Base-by-base conservation (phyloP, 2,888 invertebrate genomes). In the Coremacera marginata region DNA sequence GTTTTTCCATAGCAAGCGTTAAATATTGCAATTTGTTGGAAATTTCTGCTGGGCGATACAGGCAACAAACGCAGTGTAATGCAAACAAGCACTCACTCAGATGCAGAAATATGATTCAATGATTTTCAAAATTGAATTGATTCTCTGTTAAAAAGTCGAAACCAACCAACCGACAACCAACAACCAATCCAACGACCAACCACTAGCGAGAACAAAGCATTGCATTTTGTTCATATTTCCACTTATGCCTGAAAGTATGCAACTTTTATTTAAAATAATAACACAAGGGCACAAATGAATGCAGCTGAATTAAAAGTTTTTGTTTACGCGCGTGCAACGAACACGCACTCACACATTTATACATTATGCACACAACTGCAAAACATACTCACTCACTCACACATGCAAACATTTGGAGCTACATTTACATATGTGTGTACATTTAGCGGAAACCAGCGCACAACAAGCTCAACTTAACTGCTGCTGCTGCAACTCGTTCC, bases 181-280 rank as follows among this genome's bases (percentile, higher is more conserved):
- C 44, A 44, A 44, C 44, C 44, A 44, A 44, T 37, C 44, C 44
- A 44, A 44, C 44, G 14, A 44, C 44, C 11, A 14, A 44, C 44
- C 44, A 14, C 44, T 14, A 14, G 44, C 44, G 11, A 44, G 44
- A 44, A 44, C 44, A 44, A 44, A 44, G 44, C 44, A 44, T 11
- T 2, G 44, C 44, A 44, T 44, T 44, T 44, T 44, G 44, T 44
- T 44, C 44, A 11, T 11, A 44, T 44, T 44, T 44, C 44, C 44
- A 44, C 44, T 44, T 44, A 22, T 19, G 74, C 78, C 80, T 63
- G 63, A 80, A 80, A 77, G 70, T 80, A 78, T 81, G 75, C 78
- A 79, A 55, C 67, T 62, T 78, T 70, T 77, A 79, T 80, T 57
- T 27, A 72, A 34, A 73, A 77, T 71, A 75, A 70, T 77, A 60